Evolutionary conservation across 2,113 vertebrate genomes (phyloP).

Genomic region (Hemiprocne comata): DNA sequence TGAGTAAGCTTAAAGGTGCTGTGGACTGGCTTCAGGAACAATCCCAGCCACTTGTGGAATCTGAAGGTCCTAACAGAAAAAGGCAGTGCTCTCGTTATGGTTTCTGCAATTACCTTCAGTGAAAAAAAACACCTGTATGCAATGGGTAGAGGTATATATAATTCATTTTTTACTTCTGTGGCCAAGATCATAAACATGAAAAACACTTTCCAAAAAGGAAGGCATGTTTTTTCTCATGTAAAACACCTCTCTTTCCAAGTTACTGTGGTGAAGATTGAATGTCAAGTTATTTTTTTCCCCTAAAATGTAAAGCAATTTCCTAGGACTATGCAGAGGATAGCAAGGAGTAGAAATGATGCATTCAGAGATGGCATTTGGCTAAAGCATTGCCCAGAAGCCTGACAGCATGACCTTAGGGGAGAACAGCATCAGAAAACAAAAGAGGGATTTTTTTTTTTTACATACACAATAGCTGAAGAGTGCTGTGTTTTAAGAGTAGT

Average conservation of each 20-base stretch:
- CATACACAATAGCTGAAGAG: neutral
- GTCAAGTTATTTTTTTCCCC: neutral
- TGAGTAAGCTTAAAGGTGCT: neutral
- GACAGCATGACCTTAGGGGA: neutral
- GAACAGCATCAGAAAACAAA: neutral
- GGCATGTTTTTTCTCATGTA: neutral
- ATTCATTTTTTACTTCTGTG: neutral
- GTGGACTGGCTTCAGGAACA: constrained; percentile 7
- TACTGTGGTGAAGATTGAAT: neutral
- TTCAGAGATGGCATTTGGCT: neutral
- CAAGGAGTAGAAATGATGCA: neutral
- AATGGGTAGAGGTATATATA: neutral
- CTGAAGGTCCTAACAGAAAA: neutral
- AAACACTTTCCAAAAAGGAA: neutral
- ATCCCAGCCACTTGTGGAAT: neutral
- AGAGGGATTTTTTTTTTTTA: neutral
- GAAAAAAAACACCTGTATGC: neutral
- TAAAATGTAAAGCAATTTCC: neutral
- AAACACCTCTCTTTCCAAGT: neutral
- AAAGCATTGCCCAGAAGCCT: neutral
- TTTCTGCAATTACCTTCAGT: constrained; percentile 25
- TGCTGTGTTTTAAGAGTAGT: neutral
- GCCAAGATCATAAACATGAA: neutral
- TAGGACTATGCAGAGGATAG: neutral
- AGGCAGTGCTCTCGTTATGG: neutral